These are phyloP conservation scores for Otolemur crassicaudatus DNA, from an alignment of 2,797 vertebrate genomes.

Conservation along the genomic window DNA sequence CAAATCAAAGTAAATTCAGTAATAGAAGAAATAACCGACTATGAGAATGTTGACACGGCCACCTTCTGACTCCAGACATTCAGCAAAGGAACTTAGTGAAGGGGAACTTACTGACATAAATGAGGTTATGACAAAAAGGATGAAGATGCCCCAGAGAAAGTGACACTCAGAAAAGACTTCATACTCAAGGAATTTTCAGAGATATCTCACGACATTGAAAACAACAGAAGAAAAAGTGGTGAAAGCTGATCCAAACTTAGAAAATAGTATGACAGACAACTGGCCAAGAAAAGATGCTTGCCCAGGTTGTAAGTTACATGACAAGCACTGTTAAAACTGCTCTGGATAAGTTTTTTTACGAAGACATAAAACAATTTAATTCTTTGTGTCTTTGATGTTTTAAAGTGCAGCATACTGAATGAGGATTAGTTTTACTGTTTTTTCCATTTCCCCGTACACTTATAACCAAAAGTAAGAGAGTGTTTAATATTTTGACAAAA, in stretches of 20 bases:
- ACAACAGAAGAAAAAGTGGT: neutral
- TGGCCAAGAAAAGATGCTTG: neutral
- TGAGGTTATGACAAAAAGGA: neutral
- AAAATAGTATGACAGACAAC: neutral
- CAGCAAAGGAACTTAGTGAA: neutral
- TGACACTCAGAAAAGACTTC: neutral
- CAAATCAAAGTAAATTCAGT: neutral
- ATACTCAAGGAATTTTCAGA: neutral
- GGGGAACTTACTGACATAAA: rapidly evolving
- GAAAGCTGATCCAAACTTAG: neutral
- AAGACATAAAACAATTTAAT: neutral
- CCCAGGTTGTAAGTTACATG: neutral
- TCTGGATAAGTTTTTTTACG: neutral
- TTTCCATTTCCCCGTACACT: neutral
- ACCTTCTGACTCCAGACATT: rapidly evolving
- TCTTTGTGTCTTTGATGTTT: conserved; percentile 11
- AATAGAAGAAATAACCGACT: rapidly evolving
- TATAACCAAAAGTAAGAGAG: conserved; percentile 6
- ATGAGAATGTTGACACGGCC: rapidly evolving
- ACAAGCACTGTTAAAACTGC: neutral
- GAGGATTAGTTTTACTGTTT: neutral
- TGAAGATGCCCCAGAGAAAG: neutral
- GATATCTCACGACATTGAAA: neutral
- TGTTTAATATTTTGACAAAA: conserved; percentile 8
- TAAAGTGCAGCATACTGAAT: neutral